These are phyloP conservation scores for Athetis lepigone DNA, from an alignment of 2,888 invertebrate species.

Conservation along the genomic window DNA sequence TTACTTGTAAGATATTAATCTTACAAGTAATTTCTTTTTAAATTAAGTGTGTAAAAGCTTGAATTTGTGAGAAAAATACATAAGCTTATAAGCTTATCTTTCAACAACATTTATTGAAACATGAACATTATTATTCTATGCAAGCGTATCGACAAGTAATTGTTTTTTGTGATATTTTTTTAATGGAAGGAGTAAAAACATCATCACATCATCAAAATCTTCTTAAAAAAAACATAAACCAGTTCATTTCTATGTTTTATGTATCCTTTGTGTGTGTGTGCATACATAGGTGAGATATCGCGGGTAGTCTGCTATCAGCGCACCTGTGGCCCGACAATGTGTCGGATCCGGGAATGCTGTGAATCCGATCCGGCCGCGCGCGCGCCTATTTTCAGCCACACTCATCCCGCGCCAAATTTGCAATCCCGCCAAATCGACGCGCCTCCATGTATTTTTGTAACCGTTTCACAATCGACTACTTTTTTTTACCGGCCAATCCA, in stretches of 20 bases:
- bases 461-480: constrained; percentile 84
- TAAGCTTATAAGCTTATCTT: background rate
- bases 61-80: background rate
- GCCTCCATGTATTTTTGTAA: constrained; percentile 87
- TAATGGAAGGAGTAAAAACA: background rate
- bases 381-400: constrained; percentile 84
- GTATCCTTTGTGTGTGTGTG: background rate
- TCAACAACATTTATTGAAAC: background rate
- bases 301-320: constrained; percentile 24
- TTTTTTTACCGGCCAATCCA: constrained; percentile 69
- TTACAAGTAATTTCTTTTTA: background rate
- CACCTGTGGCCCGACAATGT: constrained; percentile 76
- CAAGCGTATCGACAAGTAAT: background rate
- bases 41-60: background rate
- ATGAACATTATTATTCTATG: background rate
- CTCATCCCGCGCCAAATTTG: constrained; percentile 89
- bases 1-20: too few relatives aligned
- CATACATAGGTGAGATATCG: background rate
- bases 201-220: background rate
- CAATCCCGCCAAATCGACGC: constrained; percentile 88
- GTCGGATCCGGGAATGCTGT: constrained; percentile 82
- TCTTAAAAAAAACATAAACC: background rate
- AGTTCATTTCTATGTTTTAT: background rate
- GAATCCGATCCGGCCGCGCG: constrained; percentile 87
- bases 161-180: background rate